Base-by-base conservation (phyloP, 2,113 vertebrate species). In the Spermophilus dauricus region DNA sequence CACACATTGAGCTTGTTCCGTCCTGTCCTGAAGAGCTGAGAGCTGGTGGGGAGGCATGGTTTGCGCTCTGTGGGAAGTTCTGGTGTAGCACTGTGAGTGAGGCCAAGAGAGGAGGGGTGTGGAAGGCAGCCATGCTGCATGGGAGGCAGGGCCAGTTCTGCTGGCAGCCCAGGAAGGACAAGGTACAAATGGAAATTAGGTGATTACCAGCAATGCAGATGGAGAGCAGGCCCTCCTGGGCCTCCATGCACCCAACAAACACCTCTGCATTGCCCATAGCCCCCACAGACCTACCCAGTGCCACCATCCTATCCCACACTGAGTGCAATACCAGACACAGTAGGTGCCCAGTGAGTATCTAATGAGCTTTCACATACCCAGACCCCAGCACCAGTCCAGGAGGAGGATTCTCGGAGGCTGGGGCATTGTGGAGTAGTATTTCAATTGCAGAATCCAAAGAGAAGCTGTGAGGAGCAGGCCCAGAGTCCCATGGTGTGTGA, bases 211-310 rank as follows among this genome's bases (percentile, higher is more conserved):
- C 32, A 22, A 37, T 20, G 7, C 30, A 39, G 51, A 30, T 13
- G 12, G 67, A 37, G 58, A 85, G 76, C 42, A 82, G 37, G n/a
- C n/a, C n/a, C n/a, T n/a, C 45, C 22, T 61, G 32, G 22, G 42
- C 1, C 48, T 45, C 18, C 13, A 2, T 20, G 2, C 22, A 70
- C 16, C 42, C 1, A 0, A 45, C 12, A 67, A 39, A 34, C 72
- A 45, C 14, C n/a, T 75, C 69, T 45, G 34, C 26, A 37, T 2
- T 39, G 39, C 34, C 73, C 75, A 20, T 5, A 13, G 6, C 2
- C 12, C 45, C 20, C 6, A 1, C 0, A 0, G 4, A n/a, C 34
- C 26, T 22, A 20, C 5, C 73, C 48, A 5, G 0, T 0, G 0
- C 16, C 51, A 18, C 18, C 13, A 1, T 86, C n/a, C 2, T 16